phyloP scores from a whole-genome alignment of 2,113 vertebrate species.

The Tachysurus fulvidraco region DNA sequence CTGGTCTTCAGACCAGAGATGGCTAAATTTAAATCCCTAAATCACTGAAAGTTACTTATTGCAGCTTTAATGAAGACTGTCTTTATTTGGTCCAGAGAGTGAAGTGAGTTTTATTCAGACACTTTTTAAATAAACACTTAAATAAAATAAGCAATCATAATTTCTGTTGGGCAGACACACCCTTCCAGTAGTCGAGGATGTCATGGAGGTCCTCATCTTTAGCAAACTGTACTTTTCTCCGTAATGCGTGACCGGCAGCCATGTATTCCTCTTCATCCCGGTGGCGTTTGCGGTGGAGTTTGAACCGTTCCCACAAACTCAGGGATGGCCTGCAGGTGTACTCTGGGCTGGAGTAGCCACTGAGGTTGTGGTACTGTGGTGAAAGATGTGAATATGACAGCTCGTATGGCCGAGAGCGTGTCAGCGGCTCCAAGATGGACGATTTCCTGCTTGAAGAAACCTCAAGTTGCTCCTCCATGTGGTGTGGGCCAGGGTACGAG shows the following conservation, averaged over 20 bases:
- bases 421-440: conserved; percentile 90
- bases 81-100: conserved; percentile 58
- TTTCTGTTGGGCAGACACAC: conserved; percentile 97
- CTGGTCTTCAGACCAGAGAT: neutral
- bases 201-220: conserved; percentile 98
- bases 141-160: conserved; percentile 77
- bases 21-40: neutral
- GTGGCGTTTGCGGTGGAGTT: conserved; percentile 91
- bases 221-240: conserved; percentile 97
- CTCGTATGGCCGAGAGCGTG: conserved; percentile 86
- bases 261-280: conserved; percentile 85
- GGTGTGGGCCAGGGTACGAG: conserved; percentile 85
- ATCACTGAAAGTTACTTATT: conserved; percentile 17
- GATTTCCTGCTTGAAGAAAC: conserved; percentile 78
- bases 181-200: conserved; percentile 99
- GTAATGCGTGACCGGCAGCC: conserved; percentile 93
- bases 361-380: conserved; percentile 92
- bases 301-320: conserved; percentile 94
- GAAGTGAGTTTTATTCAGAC: conserved; percentile 18
- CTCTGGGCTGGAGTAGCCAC: conserved; percentile 93
- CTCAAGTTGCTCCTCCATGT: conserved; percentile 65
- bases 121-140: conserved; percentile 15
- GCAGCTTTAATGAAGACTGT: conserved; percentile 50
- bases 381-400: conserved; percentile 92
- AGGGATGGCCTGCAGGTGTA: conserved; percentile 85